Conservation (phyloP, 1,140 invertebrate genomes). For the Asbolus verrucosus region DNA sequence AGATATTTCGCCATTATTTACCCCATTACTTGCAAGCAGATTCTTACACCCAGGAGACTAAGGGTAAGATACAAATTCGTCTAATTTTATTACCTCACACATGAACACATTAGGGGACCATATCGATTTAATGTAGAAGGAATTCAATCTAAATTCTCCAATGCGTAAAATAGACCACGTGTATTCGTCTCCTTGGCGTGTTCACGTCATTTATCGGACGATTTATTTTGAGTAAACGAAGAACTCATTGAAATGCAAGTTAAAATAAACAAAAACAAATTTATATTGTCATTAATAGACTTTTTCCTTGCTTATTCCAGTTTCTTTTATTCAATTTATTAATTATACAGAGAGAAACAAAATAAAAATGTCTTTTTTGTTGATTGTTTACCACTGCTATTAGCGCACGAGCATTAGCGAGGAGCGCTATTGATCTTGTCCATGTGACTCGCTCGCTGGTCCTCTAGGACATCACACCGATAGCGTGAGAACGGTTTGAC, state of each 20-base stretch:
- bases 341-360: no score
- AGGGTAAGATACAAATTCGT: constrained; percentile 68
- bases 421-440: no score
- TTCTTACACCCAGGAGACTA: constrained; percentile 76
- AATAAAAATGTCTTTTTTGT: no score
- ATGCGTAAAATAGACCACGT: background rate
- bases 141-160: background rate
- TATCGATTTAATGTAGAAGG: background rate
- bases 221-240: background rate
- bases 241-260: no score
- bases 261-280: no score
- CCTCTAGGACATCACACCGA: no score
- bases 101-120: background rate
- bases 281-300: no score
- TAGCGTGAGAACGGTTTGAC: no score
- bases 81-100: background rate
- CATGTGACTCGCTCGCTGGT: no score
- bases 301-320: background rate
- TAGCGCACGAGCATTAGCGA: no score
- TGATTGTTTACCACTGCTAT: no score
- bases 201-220: no score
- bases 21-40: constrained; percentile 83
- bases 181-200: background rate
- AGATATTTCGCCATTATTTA: constrained; percentile 86
- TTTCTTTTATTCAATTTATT: background rate